Evolutionary conservation across 2,888 invertebrate species (phyloP).

Genomic region (Hydraecia micacea): DNA sequence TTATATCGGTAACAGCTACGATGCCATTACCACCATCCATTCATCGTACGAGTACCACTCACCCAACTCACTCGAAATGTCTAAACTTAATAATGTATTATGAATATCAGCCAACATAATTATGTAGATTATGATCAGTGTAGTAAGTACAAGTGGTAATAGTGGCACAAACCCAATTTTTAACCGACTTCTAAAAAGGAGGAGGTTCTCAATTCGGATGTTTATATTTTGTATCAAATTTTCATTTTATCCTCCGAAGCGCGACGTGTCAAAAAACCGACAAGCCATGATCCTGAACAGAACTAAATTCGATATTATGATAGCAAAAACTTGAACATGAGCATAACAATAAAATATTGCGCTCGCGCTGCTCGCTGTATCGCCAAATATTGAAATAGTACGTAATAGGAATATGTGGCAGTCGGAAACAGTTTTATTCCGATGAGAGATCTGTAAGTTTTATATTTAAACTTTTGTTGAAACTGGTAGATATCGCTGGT

Average conservation of each 20-base stretch:
- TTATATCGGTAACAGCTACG: neutral
- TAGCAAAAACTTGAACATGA: constrained; percentile 11
- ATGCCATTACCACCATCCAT: neutral
- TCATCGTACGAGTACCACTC: neutral
- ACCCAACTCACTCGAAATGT: constrained; percentile 7
- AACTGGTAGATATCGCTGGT: constrained; percentile 16
- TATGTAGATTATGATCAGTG: constrained; percentile 1
- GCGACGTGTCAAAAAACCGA: constrained; percentile 1
- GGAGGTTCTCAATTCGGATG: too few relatives aligned
- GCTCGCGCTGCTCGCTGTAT: neutral
- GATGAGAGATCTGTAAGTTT: constrained; percentile 42
- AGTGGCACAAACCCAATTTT: constrained; percentile 12
- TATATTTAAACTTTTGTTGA: constrained; percentile 44
- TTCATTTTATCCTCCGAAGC: neutral
- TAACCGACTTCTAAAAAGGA: too few relatives aligned
- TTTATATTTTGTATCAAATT: constrained; percentile 18
- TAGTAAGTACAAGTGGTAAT: neutral
- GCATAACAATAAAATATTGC: constrained; percentile 25
- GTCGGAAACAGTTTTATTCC: constrained; percentile 32
- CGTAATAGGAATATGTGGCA: constrained; percentile 24
- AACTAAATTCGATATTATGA: constrained; percentile 25
- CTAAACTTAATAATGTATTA: neutral
- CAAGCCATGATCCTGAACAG: constrained; percentile 12
- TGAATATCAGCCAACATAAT: constrained; percentile 8
- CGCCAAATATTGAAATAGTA: constrained; percentile 38